Conservation (phyloP, 2,113 vertebrate genomes). For the Vulpes ferrilata region DNA sequence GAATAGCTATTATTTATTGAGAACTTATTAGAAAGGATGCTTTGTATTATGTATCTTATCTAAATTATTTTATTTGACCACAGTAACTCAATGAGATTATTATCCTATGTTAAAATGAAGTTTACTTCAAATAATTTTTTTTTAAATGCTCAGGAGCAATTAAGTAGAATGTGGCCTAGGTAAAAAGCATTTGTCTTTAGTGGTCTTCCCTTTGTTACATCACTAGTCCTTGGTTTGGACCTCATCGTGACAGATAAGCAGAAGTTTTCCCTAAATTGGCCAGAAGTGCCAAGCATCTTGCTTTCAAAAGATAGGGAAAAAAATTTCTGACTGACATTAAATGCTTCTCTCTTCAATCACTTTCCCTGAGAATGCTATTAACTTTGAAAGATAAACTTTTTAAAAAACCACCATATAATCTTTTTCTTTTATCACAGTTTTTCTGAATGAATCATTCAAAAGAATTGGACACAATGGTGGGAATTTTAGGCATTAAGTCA, state of each 20-base stretch:
- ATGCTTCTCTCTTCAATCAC: not conserved
- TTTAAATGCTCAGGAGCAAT: not conserved
- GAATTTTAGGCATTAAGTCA: not conserved
- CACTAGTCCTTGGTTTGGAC: not conserved
- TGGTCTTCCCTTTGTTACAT: not conserved
- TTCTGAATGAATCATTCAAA: conserved; percentile 42
- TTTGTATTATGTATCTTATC: not conserved
- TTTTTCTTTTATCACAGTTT: not conserved
- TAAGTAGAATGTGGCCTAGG: not conserved
- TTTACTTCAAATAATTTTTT: not conserved
- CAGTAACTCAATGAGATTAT: not conserved
- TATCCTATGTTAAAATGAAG: not conserved
- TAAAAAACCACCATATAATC: not conserved
- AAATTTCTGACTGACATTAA: not conserved
- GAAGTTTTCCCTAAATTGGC: not conserved
- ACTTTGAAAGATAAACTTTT: not conserved
- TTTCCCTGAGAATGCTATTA: not conserved
- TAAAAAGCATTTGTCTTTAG: not conserved
- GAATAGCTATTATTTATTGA: not conserved
- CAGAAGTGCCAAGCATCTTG: too few relatives aligned
- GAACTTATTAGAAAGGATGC: not conserved
- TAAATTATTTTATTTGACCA: not conserved
- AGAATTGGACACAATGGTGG: not conserved
- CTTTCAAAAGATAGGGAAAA: too few relatives aligned
- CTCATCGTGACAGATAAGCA: not conserved